These are phyloP conservation scores for Ameiurus melas DNA, from an alignment of 2,113 vertebrate genomes.

Conservation along the genomic window DNA sequence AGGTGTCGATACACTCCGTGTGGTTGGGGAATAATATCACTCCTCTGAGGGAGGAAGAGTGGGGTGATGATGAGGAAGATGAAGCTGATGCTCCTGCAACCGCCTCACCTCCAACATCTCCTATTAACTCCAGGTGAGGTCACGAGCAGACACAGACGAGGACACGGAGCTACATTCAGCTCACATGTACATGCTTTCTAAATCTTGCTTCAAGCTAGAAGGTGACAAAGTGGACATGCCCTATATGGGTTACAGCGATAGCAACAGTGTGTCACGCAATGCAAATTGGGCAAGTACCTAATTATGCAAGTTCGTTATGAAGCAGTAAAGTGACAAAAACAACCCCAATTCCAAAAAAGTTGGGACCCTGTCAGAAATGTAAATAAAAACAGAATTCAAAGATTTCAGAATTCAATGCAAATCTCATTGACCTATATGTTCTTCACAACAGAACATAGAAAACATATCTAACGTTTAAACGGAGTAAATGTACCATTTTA, in stretches of 20 bases:
- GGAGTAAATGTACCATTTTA: no score
- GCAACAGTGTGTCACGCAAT: not conserved
- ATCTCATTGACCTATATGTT: no score
- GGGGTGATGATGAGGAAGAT: conserved; percentile 96
- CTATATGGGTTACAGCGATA: not conserved
- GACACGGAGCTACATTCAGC: not conserved
- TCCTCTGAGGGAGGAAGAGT: conserved; percentile 91
- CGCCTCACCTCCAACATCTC: conserved; percentile 84
- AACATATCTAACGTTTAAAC: no score
- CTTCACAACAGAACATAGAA: no score
- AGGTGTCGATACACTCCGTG: conserved; percentile 98
- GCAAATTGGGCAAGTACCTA: not conserved
- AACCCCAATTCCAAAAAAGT: no score
- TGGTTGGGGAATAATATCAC: conserved; percentile 98
- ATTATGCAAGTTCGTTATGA: not conserved
- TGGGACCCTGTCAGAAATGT: no score
- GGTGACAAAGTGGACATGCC: not conserved
- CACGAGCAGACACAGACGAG: conserved; percentile 10
- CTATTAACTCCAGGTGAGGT: conserved; percentile 89
- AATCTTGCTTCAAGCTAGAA: not conserved
- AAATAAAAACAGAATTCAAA: no score
- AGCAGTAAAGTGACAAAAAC: not conserved
- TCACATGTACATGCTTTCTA: not conserved
- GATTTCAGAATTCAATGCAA: no score
- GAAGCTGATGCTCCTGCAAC: conserved; percentile 82